Base-by-base conservation (phyloP, 2,888 invertebrate species). In the Sesia apiformis region DNA sequence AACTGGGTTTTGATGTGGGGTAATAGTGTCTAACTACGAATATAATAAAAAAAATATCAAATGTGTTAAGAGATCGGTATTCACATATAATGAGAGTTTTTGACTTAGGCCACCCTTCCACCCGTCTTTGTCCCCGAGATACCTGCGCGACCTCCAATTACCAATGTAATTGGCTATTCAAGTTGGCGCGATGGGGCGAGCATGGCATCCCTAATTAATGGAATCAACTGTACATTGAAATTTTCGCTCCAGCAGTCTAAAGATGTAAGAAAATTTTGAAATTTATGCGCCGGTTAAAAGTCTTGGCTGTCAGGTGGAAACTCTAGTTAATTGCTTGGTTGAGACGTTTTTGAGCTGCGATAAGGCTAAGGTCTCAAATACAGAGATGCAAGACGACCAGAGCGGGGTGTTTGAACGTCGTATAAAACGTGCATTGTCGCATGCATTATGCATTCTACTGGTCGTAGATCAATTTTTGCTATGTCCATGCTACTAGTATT, bases 131-230 rank as follows among this genome's bases (percentile, higher is more conserved):
- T 81, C 75, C 69, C 69, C 67, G 71, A 81, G 84, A 80, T 82
- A 86, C 85, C 86, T 84, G 79, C 76, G 74, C 79, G 78, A 81
- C 84, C 81, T 76, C 78, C 86, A 87, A 89, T 89, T 88, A 87
- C 80, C 84, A 78, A 69, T 84, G 83, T 87, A 89, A 88, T 88
- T 88, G 87, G 85, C 84, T 82, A 87, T 87, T 86, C 84, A 86
- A 80, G 70, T 80, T 76, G 72, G 75, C 73, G 76, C 82, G 76
- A 84, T 79, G 78, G 76, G 50, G 50, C 50, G 50, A 50, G 50
- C 50, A 39, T 39, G 50, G 50, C 50, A 50, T 50, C 50, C 38
- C 50, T 50, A 50, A 50, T 50, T 50, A 50, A 50, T 50, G 50
- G 50, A 50, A 50, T 86, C 84, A 84, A 78, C 76, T 74, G 84